A percentile compares a stretch with the other conserved stretches of the same genome.
phyloP scores from a whole-genome alignment of 2,113 vertebrate genomes.

The Pangasianodon hypophthalmus region DNA sequence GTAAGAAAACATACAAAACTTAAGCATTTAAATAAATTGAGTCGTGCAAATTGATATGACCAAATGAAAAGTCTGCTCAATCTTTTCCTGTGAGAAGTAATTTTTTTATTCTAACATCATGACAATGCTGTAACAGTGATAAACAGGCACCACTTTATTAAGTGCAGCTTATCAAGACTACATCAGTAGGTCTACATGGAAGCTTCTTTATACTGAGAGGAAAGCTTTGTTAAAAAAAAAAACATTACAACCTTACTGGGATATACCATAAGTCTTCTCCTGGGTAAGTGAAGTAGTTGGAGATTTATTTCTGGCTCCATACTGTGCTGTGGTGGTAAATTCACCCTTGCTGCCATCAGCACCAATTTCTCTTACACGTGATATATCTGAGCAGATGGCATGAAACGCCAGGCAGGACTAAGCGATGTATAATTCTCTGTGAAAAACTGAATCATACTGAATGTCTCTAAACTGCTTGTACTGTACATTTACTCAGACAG shows the following conservation, averaged over 20 bases:
- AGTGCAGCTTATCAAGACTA: neutral
- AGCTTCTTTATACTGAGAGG: neutral
- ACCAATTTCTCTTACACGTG: neutral
- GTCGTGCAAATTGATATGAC: neutral
- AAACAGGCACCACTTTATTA: neutral
- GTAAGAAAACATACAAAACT: too few relatives aligned
- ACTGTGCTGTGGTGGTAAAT: neutral
- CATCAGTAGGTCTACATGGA: neutral
- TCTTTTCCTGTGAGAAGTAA: neutral
- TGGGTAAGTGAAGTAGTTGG: neutral
- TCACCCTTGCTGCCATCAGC: neutral
- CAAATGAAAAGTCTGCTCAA: neutral
- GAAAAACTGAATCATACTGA: neutral
- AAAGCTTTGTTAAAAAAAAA: neutral
- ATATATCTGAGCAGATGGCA: neutral
- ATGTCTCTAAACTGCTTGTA: neutral
- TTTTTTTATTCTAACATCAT: neutral
- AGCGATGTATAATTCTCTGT: neutral
- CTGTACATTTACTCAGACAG: neutral
- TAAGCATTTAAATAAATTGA: neutral
- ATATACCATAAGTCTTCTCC: neutral
- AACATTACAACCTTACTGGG: neutral
- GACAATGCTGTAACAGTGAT: neutral
- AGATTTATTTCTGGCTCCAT: neutral
- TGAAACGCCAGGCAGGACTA: neutral